Conservation (phyloP, 1,140 invertebrate genomes). For the Drosophila athabasca region DNA sequence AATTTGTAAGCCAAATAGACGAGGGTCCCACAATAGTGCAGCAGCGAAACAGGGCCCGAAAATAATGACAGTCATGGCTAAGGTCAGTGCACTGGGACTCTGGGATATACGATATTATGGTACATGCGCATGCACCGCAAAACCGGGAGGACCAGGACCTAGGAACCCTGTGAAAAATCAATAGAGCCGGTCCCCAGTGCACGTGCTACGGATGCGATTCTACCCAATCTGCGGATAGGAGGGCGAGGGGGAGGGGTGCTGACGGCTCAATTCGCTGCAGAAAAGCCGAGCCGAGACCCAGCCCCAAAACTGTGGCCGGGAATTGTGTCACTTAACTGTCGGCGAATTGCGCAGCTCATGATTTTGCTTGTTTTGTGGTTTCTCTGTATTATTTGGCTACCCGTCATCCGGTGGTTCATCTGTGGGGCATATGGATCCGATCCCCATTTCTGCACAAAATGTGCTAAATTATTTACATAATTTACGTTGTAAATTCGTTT, state of each 20-base stretch:
- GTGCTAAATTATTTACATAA: slow-evolving; percentile 70
- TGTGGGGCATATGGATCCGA: too few relatives aligned
- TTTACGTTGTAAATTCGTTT: slow-evolving; percentile 41
- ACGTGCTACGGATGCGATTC: slow-evolving; percentile 34
- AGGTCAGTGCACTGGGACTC: slow-evolving; percentile 71
- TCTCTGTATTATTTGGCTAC: neutral
- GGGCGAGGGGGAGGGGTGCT: neutral
- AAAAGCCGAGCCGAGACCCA: slow-evolving; percentile 39
- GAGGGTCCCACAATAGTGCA: slow-evolving; percentile 14
- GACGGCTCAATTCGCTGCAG: slow-evolving; percentile 40
- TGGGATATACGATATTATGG: slow-evolving; percentile 13
- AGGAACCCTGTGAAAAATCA: slow-evolving; percentile 71
- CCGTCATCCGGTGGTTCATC: slow-evolving; percentile 33
- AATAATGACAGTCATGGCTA: slow-evolving; percentile 64
- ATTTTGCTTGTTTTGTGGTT: slow-evolving; percentile 9
- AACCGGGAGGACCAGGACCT: slow-evolving; percentile 28
- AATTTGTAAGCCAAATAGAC: slow-evolving; percentile 66
- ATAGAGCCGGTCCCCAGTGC: slow-evolving; percentile 58
- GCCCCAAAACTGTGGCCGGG: slow-evolving; percentile 35
- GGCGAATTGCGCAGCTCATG: slow-evolving; percentile 38
- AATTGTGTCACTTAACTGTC: slow-evolving; percentile 80
- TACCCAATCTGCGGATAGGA: neutral
- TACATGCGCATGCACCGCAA: slow-evolving; percentile 68
- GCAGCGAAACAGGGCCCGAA: slow-evolving; percentile 20
- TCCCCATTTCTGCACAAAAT: slow-evolving; percentile 40